Evolutionary conservation across 2,113 vertebrate genomes (phyloP), one percentile per base, ranked within the genome.

Genomic region (Puffinus mauretanicus): DNA sequence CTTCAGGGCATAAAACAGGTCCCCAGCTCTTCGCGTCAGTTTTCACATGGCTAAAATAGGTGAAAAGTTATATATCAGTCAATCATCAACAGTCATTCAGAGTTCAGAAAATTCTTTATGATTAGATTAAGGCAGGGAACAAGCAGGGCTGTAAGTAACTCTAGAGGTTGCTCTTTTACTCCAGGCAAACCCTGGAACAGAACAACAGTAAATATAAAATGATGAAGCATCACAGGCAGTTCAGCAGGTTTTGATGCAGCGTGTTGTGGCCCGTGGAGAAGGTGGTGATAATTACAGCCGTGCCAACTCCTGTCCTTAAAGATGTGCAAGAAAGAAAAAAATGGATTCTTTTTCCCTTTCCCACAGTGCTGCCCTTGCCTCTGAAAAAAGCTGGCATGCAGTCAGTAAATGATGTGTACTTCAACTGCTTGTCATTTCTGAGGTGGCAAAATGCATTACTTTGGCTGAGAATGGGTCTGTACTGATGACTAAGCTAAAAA

Each of bases 401-500:
- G 61, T 52, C 82, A 96, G 91, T 24, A 84, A 44, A 4, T 10
- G 27, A 67, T 76, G 52, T 11, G 47, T 29, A 47, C 78, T 77
- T 75, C 66, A 44, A 55, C 80, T 87, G 34, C 42, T 47, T 90
- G 71, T 80, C 93, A 82, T 78, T 89, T 77, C 55, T 82, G 8
- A 14, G 76, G 86, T 91, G 81, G 52, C 44, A 75, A 88, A 93
- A 97, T 20, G 47, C 86, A 87, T 51, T 44, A 47, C 91, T 65
- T 80, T 42, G 71, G 72, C 91, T 88, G 80, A 64, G 29, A 82
- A 72, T 0, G 1, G 62, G 44, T 60, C 78, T 88, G 57, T 13
- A 2, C 58, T 62, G 76, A 62, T 93, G 71, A 91, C 34, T 83
- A 92, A 86, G 79, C 92, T 82, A 81, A 82, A 91, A 96, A 94